These are phyloP conservation scores for Athene cunicularia DNA, from an alignment of 2,113 vertebrate species.

Conservation along the genomic window DNA sequence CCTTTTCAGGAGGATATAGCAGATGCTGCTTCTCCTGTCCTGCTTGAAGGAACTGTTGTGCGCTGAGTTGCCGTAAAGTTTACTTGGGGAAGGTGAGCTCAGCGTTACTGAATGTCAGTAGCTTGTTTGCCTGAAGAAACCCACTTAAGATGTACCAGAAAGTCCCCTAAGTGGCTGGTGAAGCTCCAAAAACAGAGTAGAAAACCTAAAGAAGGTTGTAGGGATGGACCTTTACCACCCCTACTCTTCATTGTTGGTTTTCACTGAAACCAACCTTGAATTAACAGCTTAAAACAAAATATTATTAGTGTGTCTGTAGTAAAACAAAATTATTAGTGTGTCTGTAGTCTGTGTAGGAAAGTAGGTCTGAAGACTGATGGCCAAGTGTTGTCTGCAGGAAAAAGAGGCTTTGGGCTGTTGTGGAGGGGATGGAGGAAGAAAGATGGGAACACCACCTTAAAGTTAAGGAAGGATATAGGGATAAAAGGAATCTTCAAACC, in stretches of 20 bases:
- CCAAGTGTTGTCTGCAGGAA: not conserved
- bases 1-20: not conserved
- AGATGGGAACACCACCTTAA: not conserved
- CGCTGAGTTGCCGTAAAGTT: not conserved
- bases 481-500: not conserved
- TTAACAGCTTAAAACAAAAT: not conserved
- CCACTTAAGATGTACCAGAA: not conserved
- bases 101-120: not conserved
- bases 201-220: not conserved
- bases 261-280: not conserved
- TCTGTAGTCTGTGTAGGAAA: not conserved
- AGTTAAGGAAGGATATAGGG: not conserved
- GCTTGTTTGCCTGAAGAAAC: not conserved
- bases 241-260: not conserved
- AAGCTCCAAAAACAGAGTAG: not conserved
- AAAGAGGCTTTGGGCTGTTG: not conserved
- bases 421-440: not conserved
- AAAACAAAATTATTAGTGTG: not conserved
- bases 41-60: not conserved
- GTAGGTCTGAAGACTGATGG: not conserved
- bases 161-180: accelerated
- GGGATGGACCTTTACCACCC: not conserved
- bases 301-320: not conserved
- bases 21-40: not conserved
- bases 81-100: not conserved